Percentiles rank a stretch among this genome's conserved stretches.
Conservation (phyloP, 2,888 invertebrate genomes). For the Teleogryllus oceanicus region DNA sequence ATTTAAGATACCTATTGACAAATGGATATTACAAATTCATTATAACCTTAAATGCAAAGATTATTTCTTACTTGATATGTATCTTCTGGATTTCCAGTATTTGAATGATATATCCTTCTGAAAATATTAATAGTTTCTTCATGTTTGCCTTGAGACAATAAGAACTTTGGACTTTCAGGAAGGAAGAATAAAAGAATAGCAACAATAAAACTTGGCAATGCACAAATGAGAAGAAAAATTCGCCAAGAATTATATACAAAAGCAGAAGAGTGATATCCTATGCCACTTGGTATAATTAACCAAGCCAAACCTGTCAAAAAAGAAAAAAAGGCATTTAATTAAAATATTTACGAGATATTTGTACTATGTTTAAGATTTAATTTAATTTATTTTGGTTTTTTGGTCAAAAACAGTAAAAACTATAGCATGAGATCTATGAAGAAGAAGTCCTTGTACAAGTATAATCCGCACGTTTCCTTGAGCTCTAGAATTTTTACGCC, state of each 20-base stretch:
- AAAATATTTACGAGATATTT: too few species aligned
- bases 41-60: not conserved
- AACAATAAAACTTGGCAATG: slow-evolving; percentile 82
- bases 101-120: slow-evolving; percentile 73
- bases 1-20: too few species aligned
- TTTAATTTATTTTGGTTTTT: too few species aligned
- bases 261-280: slow-evolving; percentile 62
- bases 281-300: slow-evolving; percentile 56
- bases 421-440: too few species aligned
- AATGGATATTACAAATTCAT: not conserved
- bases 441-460: too few species aligned
- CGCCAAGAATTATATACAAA: slow-evolving; percentile 90
- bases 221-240: slow-evolving; percentile 83
- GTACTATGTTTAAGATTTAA: too few species aligned
- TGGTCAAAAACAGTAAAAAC: too few species aligned
- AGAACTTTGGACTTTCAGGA: slow-evolving; percentile 89
- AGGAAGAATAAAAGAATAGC: slow-evolving; percentile 75
- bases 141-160: slow-evolving; percentile 72
- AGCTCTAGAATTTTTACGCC: too few species aligned
- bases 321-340: too few species aligned
- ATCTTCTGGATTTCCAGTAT: slow-evolving; percentile 71
- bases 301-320: slow-evolving; percentile 54
- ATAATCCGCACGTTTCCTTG: too few species aligned
- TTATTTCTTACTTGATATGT: slow-evolving; percentile 66
- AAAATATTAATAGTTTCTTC: slow-evolving; percentile 80